A percentile compares a stretch with the other conserved stretches of the same genome.
phyloP scores from a whole-genome alignment of 2,888 invertebrate species.

The Harpagoxenus sublaevis region DNA sequence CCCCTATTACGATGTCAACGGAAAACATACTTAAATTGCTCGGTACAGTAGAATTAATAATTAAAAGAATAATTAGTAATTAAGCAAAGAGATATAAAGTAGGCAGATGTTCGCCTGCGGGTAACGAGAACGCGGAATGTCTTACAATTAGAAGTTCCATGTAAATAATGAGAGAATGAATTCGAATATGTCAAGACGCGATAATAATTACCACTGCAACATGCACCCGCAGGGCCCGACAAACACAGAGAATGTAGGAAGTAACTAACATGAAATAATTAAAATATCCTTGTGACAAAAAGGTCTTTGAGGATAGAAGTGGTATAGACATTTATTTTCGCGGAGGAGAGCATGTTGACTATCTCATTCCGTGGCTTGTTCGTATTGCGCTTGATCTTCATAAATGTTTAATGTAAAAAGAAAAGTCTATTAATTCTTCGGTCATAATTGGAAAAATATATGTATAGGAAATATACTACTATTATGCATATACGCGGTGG shows the following conservation, averaged over 20 bases:
- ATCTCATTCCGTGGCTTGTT: not conserved
- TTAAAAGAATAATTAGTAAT: slow-evolving; percentile 40
- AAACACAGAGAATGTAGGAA: slow-evolving; percentile 23
- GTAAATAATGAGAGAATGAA: slow-evolving; percentile 63
- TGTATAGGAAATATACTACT: not conserved
- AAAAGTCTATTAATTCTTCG: not conserved
- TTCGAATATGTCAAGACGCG: slow-evolving; percentile 59
- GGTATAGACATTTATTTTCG: not conserved
- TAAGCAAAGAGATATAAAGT: slow-evolving; percentile 25
- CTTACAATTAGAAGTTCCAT: slow-evolving; percentile 57
- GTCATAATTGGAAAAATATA: not conserved
- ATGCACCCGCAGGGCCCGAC: slow-evolving; percentile 56
- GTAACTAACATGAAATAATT: slow-evolving; percentile 53
- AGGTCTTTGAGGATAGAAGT: slow-evolving; percentile 30
- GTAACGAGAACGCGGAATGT: slow-evolving; percentile 60
- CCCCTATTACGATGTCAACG: not conserved
- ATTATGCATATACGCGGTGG: not conserved
- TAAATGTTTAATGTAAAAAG: not conserved
- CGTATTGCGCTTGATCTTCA: not conserved
- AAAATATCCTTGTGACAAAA: slow-evolving; percentile 31
- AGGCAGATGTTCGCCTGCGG: slow-evolving; percentile 41
- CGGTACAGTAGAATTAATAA: slow-evolving; percentile 16
- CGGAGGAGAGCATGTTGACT: not conserved
- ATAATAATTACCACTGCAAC: slow-evolving; percentile 65
- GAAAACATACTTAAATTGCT: not conserved